A percentile compares a stretch with the other conserved stretches of the same genome.
Conservation (phyloP, 1,140 invertebrate genomes). For the Drosophila tsacasi region DNA sequence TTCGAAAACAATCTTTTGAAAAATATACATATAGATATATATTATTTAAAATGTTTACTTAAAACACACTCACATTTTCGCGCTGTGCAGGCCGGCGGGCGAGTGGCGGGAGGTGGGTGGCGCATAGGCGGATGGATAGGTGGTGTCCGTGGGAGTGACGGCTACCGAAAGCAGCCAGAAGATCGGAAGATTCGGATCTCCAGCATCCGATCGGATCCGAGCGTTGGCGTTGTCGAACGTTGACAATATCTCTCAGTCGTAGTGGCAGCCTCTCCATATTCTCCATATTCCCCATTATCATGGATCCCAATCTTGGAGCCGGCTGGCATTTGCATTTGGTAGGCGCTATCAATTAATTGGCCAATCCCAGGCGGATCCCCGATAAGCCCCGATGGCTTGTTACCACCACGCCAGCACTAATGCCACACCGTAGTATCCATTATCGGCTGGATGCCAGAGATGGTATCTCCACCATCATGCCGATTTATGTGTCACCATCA, state of each 20-base stretch:
- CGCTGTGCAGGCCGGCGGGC: conserved; percentile 1
- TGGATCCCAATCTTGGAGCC: conserved; percentile 8
- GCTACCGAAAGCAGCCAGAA: conserved; percentile 48
- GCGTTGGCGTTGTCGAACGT: conserved; percentile 46
- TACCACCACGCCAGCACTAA: conserved; percentile 3
- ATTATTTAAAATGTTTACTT: no score
- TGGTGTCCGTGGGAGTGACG: conserved; percentile 40
- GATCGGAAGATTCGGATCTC: conserved; percentile 45
- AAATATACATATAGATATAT: neutral
- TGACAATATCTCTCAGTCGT: conserved; percentile 38
- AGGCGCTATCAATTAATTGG: conserved; percentile 58
- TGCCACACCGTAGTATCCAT: neutral
- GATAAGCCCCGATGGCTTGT: conserved; percentile 10
- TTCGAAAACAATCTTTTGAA: neutral
- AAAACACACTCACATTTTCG: neutral
- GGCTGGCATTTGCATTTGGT: conserved; percentile 57
- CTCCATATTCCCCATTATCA: conserved; percentile 23
- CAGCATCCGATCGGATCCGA: conserved; percentile 39
- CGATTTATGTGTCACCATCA: conserved; percentile 38
- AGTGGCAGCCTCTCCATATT: neutral
- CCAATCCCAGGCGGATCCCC: conserved; percentile 58
- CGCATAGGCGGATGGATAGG: conserved; percentile 14
- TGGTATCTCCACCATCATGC: conserved; percentile 16
- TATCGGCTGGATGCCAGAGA: conserved; percentile 16
- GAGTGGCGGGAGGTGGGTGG: conserved; percentile 19